Percentiles rank a stretch among this genome's conserved stretches.
Evolutionary conservation across 2,888 invertebrate species (phyloP).

Genomic region (Acheta domesticus): DNA sequence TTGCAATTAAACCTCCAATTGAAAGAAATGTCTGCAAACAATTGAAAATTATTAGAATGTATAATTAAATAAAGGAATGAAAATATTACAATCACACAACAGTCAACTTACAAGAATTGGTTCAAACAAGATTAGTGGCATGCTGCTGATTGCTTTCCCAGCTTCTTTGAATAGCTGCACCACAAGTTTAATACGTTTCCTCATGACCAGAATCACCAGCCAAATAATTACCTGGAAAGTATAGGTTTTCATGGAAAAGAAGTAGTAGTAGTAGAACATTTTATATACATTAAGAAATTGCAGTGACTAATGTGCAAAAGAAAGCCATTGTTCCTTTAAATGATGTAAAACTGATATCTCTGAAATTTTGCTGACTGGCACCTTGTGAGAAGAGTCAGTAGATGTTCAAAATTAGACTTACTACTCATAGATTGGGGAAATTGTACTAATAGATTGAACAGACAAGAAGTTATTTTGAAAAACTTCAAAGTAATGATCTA

Average conservation of each 20-base stretch:
- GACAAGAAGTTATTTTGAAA: too few species aligned
- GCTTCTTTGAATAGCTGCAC: constrained; percentile 63
- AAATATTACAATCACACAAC: neutral
- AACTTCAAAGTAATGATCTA: too few species aligned
- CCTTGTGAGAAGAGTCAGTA: too few species aligned
- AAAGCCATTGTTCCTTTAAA: neutral
- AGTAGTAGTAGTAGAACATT: neutral
- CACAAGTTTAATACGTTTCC: constrained; percentile 60
- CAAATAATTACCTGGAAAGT: constrained; percentile 49
- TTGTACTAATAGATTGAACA: too few species aligned
- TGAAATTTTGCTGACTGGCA: too few species aligned
- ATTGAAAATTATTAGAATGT: constrained; percentile 27
- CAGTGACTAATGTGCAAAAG: neutral
- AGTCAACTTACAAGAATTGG: constrained; percentile 56
- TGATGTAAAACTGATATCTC: too few species aligned
- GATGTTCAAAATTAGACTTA: too few species aligned
- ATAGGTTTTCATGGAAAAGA: neutral
- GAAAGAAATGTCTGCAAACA: constrained; percentile 55
- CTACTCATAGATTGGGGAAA: too few species aligned
- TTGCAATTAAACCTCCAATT: constrained; percentile 52
- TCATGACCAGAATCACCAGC: constrained; percentile 57
- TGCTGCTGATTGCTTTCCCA: constrained; percentile 60
- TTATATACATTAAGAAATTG: neutral
- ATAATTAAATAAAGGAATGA: neutral
- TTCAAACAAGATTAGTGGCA: constrained; percentile 60